phyloP scores from a whole-genome alignment of 2,113 vertebrate genomes.

The Paradoxurus hermaphroditus region DNA sequence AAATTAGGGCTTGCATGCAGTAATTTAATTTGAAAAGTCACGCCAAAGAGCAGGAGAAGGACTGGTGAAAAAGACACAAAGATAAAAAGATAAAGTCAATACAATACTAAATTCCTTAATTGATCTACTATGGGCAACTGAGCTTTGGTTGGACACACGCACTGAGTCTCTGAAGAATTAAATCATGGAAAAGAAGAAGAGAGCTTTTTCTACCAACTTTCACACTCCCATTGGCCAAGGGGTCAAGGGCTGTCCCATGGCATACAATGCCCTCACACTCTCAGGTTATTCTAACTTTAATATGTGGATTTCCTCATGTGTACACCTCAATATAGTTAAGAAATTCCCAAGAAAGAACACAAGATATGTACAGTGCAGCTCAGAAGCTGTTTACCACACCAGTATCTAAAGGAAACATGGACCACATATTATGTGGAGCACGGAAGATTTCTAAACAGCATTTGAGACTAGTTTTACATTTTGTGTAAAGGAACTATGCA shows the following conservation, averaged over 20 bases:
- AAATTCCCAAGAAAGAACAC: neutral
- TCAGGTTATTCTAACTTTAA: neutral
- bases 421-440: neutral
- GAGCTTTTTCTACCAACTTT: neutral
- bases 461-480: neutral
- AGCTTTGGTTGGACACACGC: neutral
- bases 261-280: neutral
- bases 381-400: neutral
- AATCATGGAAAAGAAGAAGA: neutral
- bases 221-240: neutral
- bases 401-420: neutral
- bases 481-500: neutral
- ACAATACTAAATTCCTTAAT: neutral
- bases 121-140: neutral
- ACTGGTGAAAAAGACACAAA: neutral
- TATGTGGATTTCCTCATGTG: neutral
- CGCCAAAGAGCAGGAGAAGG: neutral
- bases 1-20: fast-evolving
- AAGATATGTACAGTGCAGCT: neutral
- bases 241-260: neutral
- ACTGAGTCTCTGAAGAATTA: neutral
- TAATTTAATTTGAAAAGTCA: neutral
- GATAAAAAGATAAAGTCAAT: neutral
- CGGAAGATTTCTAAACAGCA: neutral
- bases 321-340: neutral